phyloP scores from a whole-genome alignment of 1,140 invertebrate species.

The Calycopis cecrops region DNA sequence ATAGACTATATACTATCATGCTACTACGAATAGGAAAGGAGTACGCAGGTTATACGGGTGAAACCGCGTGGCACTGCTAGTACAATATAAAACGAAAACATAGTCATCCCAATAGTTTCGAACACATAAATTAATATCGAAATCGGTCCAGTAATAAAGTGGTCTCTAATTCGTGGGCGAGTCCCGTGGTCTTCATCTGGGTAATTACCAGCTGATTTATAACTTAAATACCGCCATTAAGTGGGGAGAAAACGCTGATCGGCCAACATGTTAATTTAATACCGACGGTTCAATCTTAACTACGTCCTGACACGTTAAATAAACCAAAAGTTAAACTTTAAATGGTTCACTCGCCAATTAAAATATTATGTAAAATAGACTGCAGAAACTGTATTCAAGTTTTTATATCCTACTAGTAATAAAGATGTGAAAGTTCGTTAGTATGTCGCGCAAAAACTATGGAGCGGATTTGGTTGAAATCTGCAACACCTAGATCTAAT shows the following conservation, averaged over 20 bases:
- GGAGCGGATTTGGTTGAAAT: no score
- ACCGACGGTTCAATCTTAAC: slow-evolving; percentile 22
- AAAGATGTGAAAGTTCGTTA: no score
- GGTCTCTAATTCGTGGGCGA: slow-evolving; percentile 35
- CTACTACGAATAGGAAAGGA: no score
- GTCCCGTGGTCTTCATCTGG: slow-evolving; percentile 26
- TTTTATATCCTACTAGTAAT: no score
- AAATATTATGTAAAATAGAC: no score
- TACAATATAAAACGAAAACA: no score
- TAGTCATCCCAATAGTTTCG: neutral
- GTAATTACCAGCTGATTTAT: slow-evolving; percentile 56
- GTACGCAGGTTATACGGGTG: no score
- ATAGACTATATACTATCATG: no score
- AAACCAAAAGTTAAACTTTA: slow-evolving; percentile 7
- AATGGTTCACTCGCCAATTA: neutral
- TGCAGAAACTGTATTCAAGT: no score
- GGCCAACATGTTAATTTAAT: slow-evolving; percentile 49
- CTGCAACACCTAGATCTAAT: no score
- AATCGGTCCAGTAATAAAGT: slow-evolving; percentile 23
- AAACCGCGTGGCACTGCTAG: no score
- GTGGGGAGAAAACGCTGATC: slow-evolving; percentile 30
- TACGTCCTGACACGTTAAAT: slow-evolving; percentile 15
- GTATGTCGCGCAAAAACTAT: no score
- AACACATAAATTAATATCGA: slow-evolving; percentile 11
- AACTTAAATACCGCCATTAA: slow-evolving; percentile 46